Conservation (phyloP, 2,113 vertebrate genomes). For the Potamarius usumacintae region DNA sequence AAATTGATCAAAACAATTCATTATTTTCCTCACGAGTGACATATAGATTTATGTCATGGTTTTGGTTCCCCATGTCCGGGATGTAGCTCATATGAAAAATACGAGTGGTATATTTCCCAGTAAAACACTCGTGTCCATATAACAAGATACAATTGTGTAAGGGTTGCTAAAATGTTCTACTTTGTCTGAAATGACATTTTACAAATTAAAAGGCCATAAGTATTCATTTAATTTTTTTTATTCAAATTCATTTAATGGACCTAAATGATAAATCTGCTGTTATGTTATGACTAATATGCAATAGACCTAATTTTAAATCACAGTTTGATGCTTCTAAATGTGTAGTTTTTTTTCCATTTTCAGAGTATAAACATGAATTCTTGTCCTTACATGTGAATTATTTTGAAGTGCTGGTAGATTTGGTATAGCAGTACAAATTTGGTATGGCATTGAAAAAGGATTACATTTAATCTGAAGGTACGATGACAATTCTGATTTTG, state of each 20-base stretch:
- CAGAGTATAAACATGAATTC: not conserved
- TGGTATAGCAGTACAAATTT: not conserved
- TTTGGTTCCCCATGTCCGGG: no score
- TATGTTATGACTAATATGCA: not conserved
- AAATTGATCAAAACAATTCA: no score
- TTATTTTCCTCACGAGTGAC: no score
- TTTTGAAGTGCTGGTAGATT: not conserved
- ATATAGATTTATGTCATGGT: no score
- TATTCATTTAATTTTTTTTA: not conserved
- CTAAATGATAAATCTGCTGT: not conserved
- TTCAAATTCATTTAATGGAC: not conserved
- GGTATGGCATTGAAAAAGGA: not conserved
- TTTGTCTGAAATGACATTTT: not conserved
- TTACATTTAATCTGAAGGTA: not conserved
- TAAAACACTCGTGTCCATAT: no score
- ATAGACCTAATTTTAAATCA: not conserved
- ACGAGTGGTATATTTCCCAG: no score
- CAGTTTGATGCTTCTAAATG: not conserved
- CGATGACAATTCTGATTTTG: not conserved
- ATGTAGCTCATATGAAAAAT: no score
- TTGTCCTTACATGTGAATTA: not conserved
- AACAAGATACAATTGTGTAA: not conserved
- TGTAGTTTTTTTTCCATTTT: no score
- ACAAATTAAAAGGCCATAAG: not conserved
- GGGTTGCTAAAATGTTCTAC: not conserved